Base-by-base conservation (phyloP, 2,113 vertebrate genomes). In the Xiphias gladius region DNA sequence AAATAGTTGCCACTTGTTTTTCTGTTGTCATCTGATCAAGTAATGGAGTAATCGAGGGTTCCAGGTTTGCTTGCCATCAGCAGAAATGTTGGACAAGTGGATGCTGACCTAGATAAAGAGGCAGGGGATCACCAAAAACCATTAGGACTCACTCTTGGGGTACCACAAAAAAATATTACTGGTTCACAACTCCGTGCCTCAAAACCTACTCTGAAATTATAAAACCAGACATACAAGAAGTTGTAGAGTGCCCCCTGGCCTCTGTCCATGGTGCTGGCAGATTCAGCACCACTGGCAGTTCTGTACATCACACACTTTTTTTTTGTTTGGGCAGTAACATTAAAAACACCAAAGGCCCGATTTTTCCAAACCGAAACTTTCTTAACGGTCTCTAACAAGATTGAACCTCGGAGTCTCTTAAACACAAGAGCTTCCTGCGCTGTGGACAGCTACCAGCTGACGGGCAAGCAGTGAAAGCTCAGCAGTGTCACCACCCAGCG, bases 251-350 rank as follows among this genome's bases (percentile, higher is more conserved):
- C 70, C 76, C 65, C 28, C 55, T 75, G 30, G 35, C 54, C 59
- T 24, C 46, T 79, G 71, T 76, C 71, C 10, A 16, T 28, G 65
- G 54, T 62, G 52, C 57, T 71, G 9, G 20, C 26, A 55, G 35
- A 26, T 80, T 93, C 90, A 91, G 92, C 87, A 92, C 91, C 92
- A 82, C 73, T 88, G 84, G 91, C 76, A 92, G 92, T 70, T 84
- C 87, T 78, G 13, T 2, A 9, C 7, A 7, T 62, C 16, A 3
- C 2, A 19, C 10, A 24, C n/a, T n/a, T n/a, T n/a, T 0, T 6
- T 7, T 22, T 14, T 24, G 28, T 30, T 32, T n/a, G 12, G 7
- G 16, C 1, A 22, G 16, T 0, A 48, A 26, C 26, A 46, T 11
- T 7, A 20, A 61, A 64, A 39, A 14, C n/a, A n/a, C 7, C 6